Base-by-base conservation (phyloP, 1,140 invertebrate species). In the Drosophila saltans region DNA sequence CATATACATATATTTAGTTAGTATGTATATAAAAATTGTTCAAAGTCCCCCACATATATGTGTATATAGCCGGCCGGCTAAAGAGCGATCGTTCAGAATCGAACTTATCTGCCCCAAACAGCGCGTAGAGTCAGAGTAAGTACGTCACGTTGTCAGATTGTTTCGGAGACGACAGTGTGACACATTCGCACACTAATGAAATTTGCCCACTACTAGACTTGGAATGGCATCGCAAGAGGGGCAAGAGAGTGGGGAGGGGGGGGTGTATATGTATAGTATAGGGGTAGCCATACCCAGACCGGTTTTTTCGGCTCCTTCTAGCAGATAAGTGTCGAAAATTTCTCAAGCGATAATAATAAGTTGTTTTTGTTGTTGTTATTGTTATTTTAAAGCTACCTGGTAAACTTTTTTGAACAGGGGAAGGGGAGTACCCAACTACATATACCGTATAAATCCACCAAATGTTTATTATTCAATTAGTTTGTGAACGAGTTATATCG, bases 161-260 rank as follows among this genome's bases (percentile, higher is more conserved):
- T 67, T 78, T 6, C 68, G 63, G 56, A 40, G 71, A 83, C 66
- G 81, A 57, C 45, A 33, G 72, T 73, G 80, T 88, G 83, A 88
- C 83, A 88, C 84, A 88, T 88, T 88, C 65, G 56, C 52, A 69
- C 10, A 66, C 36, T 58, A 57, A 30, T 48, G 61, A 21, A 60
- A 58, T 66, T 43, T 66, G 10, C 48, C 30, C 66, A 56, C 66
- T 73, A 73, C 45, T 52, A 28, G n/a, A 52, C 61, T 72, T 64
- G 55, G 41, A 52, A 36, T 36, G 33, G 33, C 33, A 36, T 36
- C 4, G 33, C 58, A 30, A 30, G 2, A 45, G 45, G 0, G 21
- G 45, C 3, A 24, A 16, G 3, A 9, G n/a, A 26, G 21, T 28
- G 24, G 33, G 8, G 40, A 10, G 28, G 33, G 9, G 9, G 28